Evolutionary conservation across 1,140 invertebrate species (phyloP), one percentile per base, ranked within the genome.

Genomic region (Drosophila willistoni): DNA sequence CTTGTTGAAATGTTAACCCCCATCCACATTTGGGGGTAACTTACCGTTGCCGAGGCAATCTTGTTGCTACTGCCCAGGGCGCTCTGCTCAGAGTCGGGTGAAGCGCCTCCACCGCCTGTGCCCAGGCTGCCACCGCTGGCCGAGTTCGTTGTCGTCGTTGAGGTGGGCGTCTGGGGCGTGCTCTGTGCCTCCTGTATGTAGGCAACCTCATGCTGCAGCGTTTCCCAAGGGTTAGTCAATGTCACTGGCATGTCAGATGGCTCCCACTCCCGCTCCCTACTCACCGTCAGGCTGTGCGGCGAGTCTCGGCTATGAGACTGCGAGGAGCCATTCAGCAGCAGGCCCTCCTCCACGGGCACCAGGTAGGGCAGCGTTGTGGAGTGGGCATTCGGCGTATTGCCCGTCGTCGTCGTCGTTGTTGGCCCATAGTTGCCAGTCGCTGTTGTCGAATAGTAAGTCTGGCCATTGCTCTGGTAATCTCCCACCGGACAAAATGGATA

Each of bases 41-140:
- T 96, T 95, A 97, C 97, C 92, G 96, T 97, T 82, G 96, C 96
- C 83, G 97, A 96, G 85, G 97, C 97, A 83, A 97, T 96, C 91
- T 96, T 94, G 90, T 96, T 97, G 76, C 96, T 96, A 93, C 95
- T 95, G 90, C 97, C 94, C 92, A 94, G 95, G 79, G 94, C 94
- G 75, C 93, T 93, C 79, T 94, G 93, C 65, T 94, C 94, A 74
- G 91, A 91, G 69, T 92, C 92, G 71, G 90, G 92, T 92, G 93
- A 92, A 93, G 94, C 77, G 91, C 87, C 85, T 6, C 91, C 87
- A 70, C 79, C 84, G 5, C 86, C 87, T 29, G 75, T 92, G 75
- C 93, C 93, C 63, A 86, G 92, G 93, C 93, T 92, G 93, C 94
- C 79, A 87, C 90, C 90, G 63, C 90, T 91, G 47, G 85, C 81